Evolutionary conservation across 2,888 invertebrate genomes (phyloP).

Genomic region (Andrena praecox): DNA sequence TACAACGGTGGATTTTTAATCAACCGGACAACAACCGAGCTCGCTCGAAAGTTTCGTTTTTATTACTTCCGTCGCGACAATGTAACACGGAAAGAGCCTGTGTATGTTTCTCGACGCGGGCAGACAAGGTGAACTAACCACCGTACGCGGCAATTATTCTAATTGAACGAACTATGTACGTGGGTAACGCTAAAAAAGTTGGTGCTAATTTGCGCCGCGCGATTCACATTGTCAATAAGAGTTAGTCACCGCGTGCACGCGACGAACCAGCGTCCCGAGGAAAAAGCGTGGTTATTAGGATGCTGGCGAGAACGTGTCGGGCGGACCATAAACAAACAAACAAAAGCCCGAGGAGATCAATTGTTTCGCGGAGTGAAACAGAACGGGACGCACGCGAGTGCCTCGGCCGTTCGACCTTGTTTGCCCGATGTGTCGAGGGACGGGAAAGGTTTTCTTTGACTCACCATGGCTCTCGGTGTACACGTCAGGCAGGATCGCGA

Average conservation of each 20-base stretch:
- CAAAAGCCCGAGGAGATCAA: constrained; percentile 7
- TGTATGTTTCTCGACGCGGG: no score
- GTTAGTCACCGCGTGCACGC: neutral
- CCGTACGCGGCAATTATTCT: no score
- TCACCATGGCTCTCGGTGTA: constrained; percentile 78
- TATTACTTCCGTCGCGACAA: no score
- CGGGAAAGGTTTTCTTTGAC: constrained; percentile 51
- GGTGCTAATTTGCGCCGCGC: no score
- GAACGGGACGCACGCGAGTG: neutral
- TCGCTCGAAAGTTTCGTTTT: no score
- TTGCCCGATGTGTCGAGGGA: neutral
- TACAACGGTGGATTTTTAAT: neutral
- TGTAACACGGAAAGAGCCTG: no score
- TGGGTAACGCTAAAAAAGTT: no score
- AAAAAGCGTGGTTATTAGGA: neutral
- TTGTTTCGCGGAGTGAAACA: neutral
- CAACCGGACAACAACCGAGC: constrained; percentile 12
- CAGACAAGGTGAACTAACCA: no score
- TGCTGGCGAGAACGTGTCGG: neutral
- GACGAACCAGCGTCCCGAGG: neutral
- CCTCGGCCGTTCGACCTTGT: neutral
- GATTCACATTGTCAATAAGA: neutral
- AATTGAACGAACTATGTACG: no score
- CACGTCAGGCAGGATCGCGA: constrained; percentile 68
- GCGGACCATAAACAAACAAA: constrained; percentile 10